Evolutionary conservation across 2,888 invertebrate genomes (phyloP).

Genomic region (Helicoverpa assulta): DNA sequence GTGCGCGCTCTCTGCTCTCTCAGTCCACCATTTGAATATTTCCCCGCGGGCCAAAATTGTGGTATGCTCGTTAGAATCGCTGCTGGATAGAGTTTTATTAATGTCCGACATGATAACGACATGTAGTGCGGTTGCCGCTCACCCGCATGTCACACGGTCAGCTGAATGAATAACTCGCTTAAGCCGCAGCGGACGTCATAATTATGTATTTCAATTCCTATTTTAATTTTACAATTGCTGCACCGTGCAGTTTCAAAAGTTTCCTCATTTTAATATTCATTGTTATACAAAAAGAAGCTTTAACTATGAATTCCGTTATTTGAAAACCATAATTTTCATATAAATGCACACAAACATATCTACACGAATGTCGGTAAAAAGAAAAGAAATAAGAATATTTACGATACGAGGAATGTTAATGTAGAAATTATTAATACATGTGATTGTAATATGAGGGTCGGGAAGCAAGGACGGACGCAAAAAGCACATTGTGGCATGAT

Average conservation of each 20-base stretch:
- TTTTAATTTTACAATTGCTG: conserved; percentile 77
- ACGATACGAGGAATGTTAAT: conserved; percentile 58
- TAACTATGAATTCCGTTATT: conserved; percentile 22
- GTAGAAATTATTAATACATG: conserved; percentile 65
- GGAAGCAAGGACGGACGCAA: conserved; percentile 52
- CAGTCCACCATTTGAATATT: conserved; percentile 76
- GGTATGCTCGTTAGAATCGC: conserved; percentile 74
- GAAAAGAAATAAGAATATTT: conserved; percentile 62
- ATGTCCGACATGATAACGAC: conserved; percentile 85
- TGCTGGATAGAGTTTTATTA: conserved; percentile 82
- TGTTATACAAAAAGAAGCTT: conserved; percentile 43
- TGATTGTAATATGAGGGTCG: conserved; percentile 59
- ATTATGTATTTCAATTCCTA: conserved; percentile 74
- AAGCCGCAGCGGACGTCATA: conserved; percentile 69
- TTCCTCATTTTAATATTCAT: conserved; percentile 61
- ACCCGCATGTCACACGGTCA: conserved; percentile 71
- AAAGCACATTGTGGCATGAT: conserved; percentile 79
- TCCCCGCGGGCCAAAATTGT: conserved; percentile 77
- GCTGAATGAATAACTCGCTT: conserved; percentile 82
- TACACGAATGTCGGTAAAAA: conserved; percentile 16
- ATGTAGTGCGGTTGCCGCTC: conserved; percentile 71
- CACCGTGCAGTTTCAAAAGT: conserved; percentile 68
- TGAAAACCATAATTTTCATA: conserved; percentile 29
- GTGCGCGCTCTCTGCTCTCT: conserved; percentile 55
- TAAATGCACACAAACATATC: conserved; percentile 6